Evolutionary conservation across 92 coral and sea anemone species (phyloP).

Genomic region (Porites evermanni): DNA sequence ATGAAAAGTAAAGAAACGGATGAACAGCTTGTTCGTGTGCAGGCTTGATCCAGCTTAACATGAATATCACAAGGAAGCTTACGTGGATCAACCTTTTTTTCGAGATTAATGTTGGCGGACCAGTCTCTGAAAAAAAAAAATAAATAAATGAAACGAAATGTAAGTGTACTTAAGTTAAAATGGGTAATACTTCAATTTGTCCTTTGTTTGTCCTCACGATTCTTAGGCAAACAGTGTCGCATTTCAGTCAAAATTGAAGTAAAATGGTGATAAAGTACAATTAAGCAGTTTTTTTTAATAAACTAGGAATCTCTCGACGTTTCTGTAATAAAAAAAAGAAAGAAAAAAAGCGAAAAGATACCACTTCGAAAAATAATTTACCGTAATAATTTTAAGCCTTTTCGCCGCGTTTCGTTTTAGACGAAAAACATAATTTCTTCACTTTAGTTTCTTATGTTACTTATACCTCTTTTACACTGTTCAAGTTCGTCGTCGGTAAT

Average conservation of each 20-base stretch:
- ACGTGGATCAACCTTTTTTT: background rate
- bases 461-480: too few relatives aligned
- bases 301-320: background rate
- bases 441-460: too few relatives aligned
- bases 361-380: too few relatives aligned
- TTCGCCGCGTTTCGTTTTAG: too few relatives aligned
- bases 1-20: constrained; percentile 77
- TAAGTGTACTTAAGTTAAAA: too few relatives aligned
- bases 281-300: background rate
- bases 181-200: background rate
- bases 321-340: too few relatives aligned
- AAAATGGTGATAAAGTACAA: background rate
- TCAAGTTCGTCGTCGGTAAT: too few relatives aligned
- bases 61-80: background rate
- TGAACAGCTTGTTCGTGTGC: constrained; percentile 35
- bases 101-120: background rate
- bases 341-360: too few relatives aligned
- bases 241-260: background rate
- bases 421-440: too few relatives aligned
- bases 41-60: background rate
- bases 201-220: background rate
- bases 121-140: background rate
- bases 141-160: background rate
- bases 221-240: background rate
- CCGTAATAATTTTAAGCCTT: too few relatives aligned